Evolutionary conservation across 1,140 invertebrate genomes (phyloP).

Genomic region (Drosophila malerkotliana): DNA sequence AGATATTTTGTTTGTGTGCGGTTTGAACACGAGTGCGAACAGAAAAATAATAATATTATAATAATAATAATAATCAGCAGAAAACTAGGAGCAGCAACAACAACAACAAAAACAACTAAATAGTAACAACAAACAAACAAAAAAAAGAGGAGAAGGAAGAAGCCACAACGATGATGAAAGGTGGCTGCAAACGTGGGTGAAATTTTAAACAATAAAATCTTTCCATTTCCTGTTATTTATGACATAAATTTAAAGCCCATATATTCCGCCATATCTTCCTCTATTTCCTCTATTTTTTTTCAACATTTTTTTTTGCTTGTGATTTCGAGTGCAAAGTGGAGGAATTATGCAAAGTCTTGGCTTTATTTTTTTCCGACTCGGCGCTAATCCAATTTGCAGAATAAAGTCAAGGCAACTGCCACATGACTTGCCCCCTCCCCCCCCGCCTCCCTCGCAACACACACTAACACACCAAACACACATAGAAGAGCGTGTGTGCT

Average conservation of each 20-base stretch:
- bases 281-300: background rate
- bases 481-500: constrained; percentile 3
- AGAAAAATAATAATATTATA: constrained; percentile 19
- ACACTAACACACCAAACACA: background rate
- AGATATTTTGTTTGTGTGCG: constrained; percentile 38
- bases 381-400: constrained; percentile 71
- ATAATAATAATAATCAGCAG: constrained; percentile 14
- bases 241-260: background rate
- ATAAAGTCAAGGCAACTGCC: constrained; percentile 18
- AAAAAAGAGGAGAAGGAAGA: constrained; percentile 8
- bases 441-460: too few relatives aligned
- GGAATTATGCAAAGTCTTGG: constrained; percentile 50
- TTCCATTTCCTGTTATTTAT: background rate
- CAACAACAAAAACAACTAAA: constrained; percentile 6
- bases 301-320: background rate
- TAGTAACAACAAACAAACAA: constrained; percentile 6
- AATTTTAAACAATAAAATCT: constrained; percentile 2
- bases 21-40: constrained; percentile 45
- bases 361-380: constrained; percentile 12
- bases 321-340: background rate
- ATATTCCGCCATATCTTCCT: background rate
- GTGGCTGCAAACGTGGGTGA: constrained; percentile 46
- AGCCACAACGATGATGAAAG: constrained; percentile 25
- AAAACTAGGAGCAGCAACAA: constrained; percentile 14
- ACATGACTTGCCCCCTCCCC: constrained; percentile 11